Evolutionary conservation across 2,113 vertebrate genomes (phyloP), one percentile per base, ranked within the genome.

Genomic region (Paracanthobrama guichenoti): DNA sequence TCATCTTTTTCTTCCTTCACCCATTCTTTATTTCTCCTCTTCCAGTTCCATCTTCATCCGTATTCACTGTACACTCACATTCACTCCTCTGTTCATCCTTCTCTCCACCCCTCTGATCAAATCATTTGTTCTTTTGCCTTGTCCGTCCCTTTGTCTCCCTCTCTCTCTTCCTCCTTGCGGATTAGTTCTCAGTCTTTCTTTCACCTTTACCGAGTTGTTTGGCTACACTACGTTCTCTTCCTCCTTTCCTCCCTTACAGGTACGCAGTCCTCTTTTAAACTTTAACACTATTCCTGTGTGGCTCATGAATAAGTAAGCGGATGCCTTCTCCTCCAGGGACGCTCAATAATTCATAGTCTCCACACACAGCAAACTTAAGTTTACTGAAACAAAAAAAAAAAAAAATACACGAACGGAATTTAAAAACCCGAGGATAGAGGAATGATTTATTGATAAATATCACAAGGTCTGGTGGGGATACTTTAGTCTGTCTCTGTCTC

Each of bases 261-360:
- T 93, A 88, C 89, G 81, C 91, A 89, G 90, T 87, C 84, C 81
- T 59, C 69, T 91, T 93, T 94, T 92, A 93, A 94, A 94, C 92
- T 95, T 93, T 90, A 93, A 89, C 92, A 93, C 88, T 94, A 94
- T 95, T 94, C 92, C 94, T 93, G 90, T 71, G 93, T 92, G 93
- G 90, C 89, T 94, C 93, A 96, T 95, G 95, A 95, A 94, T 96
- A 95, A 95, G 93, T 94, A 94, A 95, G 93, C 88, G 91, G 88
- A 89, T 92, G 92, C 89, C 84, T 86, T 39, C 90, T 93, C 93
- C 93, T 93, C 85, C 90, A 90, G 95, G 95, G 93, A 91, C 83
- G 89, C 81, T 96, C 93, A 96, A 96, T 96, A 95, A 96, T 95
- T 95, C 91, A 94, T 89, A 82, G 86, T 84, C 42, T 88, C 78